Conservation (phyloP, 2,888 invertebrate genomes). For the Pristionchus arcanus region DNA sequence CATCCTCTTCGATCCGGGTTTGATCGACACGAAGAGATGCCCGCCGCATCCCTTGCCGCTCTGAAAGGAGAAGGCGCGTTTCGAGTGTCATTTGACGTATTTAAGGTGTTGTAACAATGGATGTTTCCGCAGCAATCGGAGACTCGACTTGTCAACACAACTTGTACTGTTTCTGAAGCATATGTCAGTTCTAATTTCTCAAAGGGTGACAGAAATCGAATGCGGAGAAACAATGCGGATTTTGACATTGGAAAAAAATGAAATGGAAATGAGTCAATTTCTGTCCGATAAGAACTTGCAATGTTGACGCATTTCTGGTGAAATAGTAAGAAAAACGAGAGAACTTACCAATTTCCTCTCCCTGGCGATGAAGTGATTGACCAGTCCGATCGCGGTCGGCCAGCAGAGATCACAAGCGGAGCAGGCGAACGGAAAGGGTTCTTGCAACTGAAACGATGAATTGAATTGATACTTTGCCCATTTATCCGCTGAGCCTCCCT, state of each 20-base stretch:
- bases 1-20: background rate
- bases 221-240: too few relatives aligned
- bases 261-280: background rate
- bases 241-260: too few relatives aligned
- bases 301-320: background rate
- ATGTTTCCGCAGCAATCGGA: background rate
- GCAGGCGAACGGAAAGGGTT: constrained; percentile 11
- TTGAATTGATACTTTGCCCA: too few relatives aligned
- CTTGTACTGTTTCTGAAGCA: background rate
- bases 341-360: background rate
- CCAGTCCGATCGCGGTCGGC: background rate
- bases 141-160: background rate
- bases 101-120: background rate
- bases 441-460: background rate
- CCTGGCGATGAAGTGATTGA: background rate
- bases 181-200: background rate
- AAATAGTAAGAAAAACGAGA: background rate
- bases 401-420: background rate
- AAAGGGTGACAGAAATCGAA: background rate
- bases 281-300: background rate
- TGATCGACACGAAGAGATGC: background rate
- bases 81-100: background rate
- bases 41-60: background rate
- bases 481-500: too few relatives aligned
- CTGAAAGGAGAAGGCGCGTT: background rate